Base-by-base conservation (phyloP, 2,113 vertebrate genomes). In the Uria lomvia region DNA sequence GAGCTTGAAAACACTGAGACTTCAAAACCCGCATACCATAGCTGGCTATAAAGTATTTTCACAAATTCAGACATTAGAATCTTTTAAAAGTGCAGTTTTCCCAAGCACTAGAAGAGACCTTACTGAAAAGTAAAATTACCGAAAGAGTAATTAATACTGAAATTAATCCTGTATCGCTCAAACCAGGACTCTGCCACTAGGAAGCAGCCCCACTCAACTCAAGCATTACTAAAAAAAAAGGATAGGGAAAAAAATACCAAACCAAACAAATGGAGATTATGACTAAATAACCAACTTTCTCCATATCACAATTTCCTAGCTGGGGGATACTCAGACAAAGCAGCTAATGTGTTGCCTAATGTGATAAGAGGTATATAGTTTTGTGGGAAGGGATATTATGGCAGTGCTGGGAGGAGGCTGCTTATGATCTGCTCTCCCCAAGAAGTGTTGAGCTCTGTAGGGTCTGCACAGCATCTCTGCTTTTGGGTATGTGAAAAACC, bases 381-480 rank as follows among this genome's bases (percentile, higher is more conserved):
- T 62, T 6, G 0, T 62, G 40, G 32, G 70, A 94, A 85, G 34
- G 49, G 43, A 26, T 56, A 49, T 47, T 42, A 78, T 2, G 8
- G 89, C 43, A 59, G 76, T 59, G 43, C 36, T 63, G 40, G 47
- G 36, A 95, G 1, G 3, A 81, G 32, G 67, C 74, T 90, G 90
- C 36, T 63, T 65, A 52, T 67, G 40, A 52, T 95, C 84, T 81
- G 76, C 40, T 82, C 40, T 83, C 49, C 40, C 42, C 30, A 43
- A 65, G 49, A 92, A 72, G 34, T 0, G 0, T 4, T 72, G 70
- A 50, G 45, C 60, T 79, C 73, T 85, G 14, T 27, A 81, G 71
- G 49, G 66, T 76, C 93, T 95, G 90, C 77, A 94, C 45, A 79
- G 90, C 58, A 56, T 90, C 91, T 72, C 3, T 30, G 47, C 36